phyloP scores from a whole-genome alignment of 2,797 vertebrate species.

The Ptychadena robeensis region DNA sequence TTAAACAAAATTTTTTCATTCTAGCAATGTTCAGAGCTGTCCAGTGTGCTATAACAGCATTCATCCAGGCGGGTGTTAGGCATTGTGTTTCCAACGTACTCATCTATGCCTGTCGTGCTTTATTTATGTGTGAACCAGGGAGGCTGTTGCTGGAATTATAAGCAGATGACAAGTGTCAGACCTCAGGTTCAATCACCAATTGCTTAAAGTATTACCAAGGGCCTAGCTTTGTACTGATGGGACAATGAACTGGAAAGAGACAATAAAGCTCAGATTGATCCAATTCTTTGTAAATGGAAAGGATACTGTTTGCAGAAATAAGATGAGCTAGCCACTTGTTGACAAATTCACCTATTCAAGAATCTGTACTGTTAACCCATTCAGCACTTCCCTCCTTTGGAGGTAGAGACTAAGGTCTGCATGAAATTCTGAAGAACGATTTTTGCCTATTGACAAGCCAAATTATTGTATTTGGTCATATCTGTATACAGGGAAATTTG shows the following conservation, averaged over 20 bases:
- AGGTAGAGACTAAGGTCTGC: not conserved
- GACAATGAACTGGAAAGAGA: slow-evolving; percentile 70
- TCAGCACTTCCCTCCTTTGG: slow-evolving; percentile 12
- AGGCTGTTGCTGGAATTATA: slow-evolving; percentile 72
- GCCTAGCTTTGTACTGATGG: slow-evolving; percentile 69
- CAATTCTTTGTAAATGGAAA: slow-evolving; percentile 69
- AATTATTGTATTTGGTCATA: not conserved
- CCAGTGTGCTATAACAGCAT: not conserved
- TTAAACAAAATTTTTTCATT: not conserved
- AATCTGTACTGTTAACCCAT: slow-evolving; percentile 64
- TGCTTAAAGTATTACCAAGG: slow-evolving; percentile 71
- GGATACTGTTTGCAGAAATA: slow-evolving; percentile 69
- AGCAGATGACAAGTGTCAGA: slow-evolving; percentile 74
- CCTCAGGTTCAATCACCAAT: slow-evolving; percentile 72
- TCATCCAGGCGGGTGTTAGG: slow-evolving; percentile 69
- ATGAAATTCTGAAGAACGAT: not conserved
- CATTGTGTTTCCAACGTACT: slow-evolving; percentile 69
- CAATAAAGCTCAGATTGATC: slow-evolving; percentile 74
- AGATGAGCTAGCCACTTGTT: slow-evolving; percentile 64
- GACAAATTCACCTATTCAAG: slow-evolving; percentile 72
- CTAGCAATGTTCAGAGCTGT: not conserved
- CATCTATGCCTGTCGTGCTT: slow-evolving; percentile 71
- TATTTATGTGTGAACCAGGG: slow-evolving; percentile 74
- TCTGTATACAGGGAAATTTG: not conserved
- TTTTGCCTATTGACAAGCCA: not conserved